A percentile compares a stretch with the other conserved stretches of the same genome.
Evolutionary conservation across 2,888 invertebrate species (phyloP).

Genomic region (Dasypolia templi): DNA sequence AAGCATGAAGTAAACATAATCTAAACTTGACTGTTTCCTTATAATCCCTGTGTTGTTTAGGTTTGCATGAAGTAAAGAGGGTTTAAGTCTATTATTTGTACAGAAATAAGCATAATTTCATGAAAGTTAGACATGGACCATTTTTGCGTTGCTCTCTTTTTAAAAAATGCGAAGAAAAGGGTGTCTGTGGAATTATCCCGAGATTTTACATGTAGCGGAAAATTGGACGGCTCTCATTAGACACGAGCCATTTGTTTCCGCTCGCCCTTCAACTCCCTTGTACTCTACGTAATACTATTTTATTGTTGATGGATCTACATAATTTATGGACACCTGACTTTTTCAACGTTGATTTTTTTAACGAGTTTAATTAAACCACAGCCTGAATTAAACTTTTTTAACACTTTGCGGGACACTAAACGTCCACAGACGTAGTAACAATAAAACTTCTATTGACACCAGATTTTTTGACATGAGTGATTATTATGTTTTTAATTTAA

Average conservation of each 20-base stretch:
- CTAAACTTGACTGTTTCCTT: background rate
- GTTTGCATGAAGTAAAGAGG: background rate
- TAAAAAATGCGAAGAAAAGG: slow-evolving; percentile 64
- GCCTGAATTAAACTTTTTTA: background rate
- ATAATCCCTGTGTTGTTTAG: background rate
- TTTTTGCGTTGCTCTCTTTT: slow-evolving; percentile 14
- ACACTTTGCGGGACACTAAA: too few relatives aligned
- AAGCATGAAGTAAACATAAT: background rate
- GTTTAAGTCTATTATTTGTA: background rate
- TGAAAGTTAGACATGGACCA: slow-evolving; percentile 16
- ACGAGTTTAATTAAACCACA: background rate
- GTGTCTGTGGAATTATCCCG: slow-evolving; percentile 74
- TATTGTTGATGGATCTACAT: slow-evolving; percentile 60
- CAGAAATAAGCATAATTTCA: background rate
- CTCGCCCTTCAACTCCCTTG: slow-evolving; percentile 57
- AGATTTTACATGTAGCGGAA: slow-evolving; percentile 78
- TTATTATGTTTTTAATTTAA: too few relatives aligned
- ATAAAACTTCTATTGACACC: too few relatives aligned
- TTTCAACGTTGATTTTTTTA: background rate
- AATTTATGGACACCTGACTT: slow-evolving; percentile 52
- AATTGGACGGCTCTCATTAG: slow-evolving; percentile 83
- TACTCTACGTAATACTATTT: slow-evolving; percentile 59
- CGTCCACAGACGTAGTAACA: too few relatives aligned
- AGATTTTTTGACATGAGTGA: too few relatives aligned
- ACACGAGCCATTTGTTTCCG: slow-evolving; percentile 78